Evolutionary conservation across 1,140 invertebrate genomes (phyloP).

Genomic region (Leptopilina boulardi): DNA sequence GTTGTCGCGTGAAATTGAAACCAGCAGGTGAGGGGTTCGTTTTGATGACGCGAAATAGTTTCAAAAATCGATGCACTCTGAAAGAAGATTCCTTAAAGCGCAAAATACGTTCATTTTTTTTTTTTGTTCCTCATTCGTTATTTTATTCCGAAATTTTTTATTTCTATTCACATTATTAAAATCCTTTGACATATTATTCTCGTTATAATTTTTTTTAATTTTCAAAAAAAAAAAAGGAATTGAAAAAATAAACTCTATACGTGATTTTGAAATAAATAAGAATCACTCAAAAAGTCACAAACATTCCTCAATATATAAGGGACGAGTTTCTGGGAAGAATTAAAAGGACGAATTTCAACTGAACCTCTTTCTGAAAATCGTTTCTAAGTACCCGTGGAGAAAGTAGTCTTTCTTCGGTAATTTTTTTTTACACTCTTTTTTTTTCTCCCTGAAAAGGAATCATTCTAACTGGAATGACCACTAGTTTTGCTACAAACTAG

Average conservation of each 20-base stretch:
- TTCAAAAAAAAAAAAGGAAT: too few species aligned
- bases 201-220: too few species aligned
- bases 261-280: too few species aligned
- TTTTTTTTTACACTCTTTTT: not conserved
- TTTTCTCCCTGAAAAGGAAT: not conserved
- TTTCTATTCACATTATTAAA: too few species aligned
- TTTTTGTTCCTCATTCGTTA: too few species aligned
- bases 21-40: slow-evolving; percentile 30
- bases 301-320: not conserved
- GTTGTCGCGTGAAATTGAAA: slow-evolving; percentile 50
- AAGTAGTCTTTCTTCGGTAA: not conserved
- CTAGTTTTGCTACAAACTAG: slow-evolving; percentile 1
- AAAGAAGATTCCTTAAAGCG: not conserved
- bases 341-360: slow-evolving; percentile 8
- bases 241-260: too few species aligned
- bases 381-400: slow-evolving; percentile 5
- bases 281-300: not conserved
- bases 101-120: not conserved
- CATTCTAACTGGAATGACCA: slow-evolving; percentile 2
- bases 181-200: too few species aligned
- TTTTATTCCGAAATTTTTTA: too few species aligned
- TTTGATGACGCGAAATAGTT: slow-evolving; percentile 27
- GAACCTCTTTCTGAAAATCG: not conserved
- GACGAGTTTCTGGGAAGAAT: not conserved
- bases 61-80: slow-evolving; percentile 1